Base-by-base conservation (phyloP, 2,113 vertebrate species). In the Scortum barcoo region DNA sequence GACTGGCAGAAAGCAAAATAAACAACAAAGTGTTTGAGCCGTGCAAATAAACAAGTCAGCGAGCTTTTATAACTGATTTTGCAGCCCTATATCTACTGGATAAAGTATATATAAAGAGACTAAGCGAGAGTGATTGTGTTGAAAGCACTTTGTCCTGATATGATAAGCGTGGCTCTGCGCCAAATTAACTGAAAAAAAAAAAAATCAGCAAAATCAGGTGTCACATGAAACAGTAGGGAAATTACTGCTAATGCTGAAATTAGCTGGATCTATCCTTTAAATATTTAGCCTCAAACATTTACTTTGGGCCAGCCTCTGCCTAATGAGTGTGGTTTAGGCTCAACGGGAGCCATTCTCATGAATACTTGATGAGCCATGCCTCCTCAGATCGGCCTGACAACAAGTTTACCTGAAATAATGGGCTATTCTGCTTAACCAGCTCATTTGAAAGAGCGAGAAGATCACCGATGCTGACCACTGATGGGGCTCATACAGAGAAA, bases 301-400 rank as follows among this genome's bases (percentile, higher is more conserved):
- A 57, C 78, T 79, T 77, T 72, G 33, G 26, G 62, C 16, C 19
- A 8, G 76, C 14, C 24, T 70, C 76, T 60, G 36, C 51, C 63
- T 86, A 68, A 79, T 69, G 63, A 83, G 68, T 73, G 66, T 60
- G 77, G 63, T 63, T 75, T 76, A 5, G 65, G 61, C 78, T 80
- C 72, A 66, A 10, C 50, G 36, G 58, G 58, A 87, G 38, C 28
- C 7, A 1, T 5, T 58, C 69, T 69, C 71, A 82, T 91, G 76
- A 85, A 90, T 86, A 68, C 78, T 53, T 50, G 80, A 87, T 81
- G 76, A 88, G 72, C 56, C 57, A 10, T 56, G 68, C 60, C 63
- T 48, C 51, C 40, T 19, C 44, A 28, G 19, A 86, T 67, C 10
- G n/a, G 57, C 51, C 75, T n/a, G 40, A 67, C 69, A 68, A 58